Evolutionary conservation across 2,888 invertebrate genomes (phyloP), one percentile per base, ranked within the genome.

Genomic region (Tyria jacobaeae): DNA sequence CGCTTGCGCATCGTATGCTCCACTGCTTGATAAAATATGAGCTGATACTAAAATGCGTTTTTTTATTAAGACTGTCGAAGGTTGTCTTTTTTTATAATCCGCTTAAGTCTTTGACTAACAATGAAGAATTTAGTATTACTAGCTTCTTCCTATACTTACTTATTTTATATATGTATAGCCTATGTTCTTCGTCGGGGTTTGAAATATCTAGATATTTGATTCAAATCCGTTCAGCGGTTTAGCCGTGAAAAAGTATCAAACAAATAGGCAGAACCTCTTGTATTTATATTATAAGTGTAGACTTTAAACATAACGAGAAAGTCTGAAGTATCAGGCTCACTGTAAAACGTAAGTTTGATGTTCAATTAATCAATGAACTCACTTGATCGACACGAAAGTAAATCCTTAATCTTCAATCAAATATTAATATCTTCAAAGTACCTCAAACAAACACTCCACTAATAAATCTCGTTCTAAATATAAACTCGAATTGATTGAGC

Each of bases 401-500:
- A 55, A 34, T 35, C 31, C 21, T 37, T 37, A 44, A 34, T 51
- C 39, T 34, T 47, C 54, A 49, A 57, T 56, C 21, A 51, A 53
- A 57, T 59, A 63, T 59, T 66, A 66, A 61, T 70, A 69, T 62
- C 60, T 51, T 62, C 49, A 62, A 24, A 59, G 60, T 52, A 71
- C 69, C 60, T 71, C 64, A 65, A 76, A 70, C 62, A 68, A 67
- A 61, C 71, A 63, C 63, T 67, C 59, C 58, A 60, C 35, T 57
- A 68, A 66, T 70, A 75, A 72, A 72, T 70, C 61, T 62, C 15
- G 57, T 50, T 66, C 75, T 76, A 74, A 74, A 74, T 72, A 61
- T 76, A 76, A 62, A 63, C 37, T 44, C 41, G 49, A 64, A 67
- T 71, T 64, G 64, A 62, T 64, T 58, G 14, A 37, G 14, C 15